These are phyloP conservation scores for Mamestra brassicae DNA, from an alignment of 2,888 invertebrate species.

Conservation along the genomic window DNA sequence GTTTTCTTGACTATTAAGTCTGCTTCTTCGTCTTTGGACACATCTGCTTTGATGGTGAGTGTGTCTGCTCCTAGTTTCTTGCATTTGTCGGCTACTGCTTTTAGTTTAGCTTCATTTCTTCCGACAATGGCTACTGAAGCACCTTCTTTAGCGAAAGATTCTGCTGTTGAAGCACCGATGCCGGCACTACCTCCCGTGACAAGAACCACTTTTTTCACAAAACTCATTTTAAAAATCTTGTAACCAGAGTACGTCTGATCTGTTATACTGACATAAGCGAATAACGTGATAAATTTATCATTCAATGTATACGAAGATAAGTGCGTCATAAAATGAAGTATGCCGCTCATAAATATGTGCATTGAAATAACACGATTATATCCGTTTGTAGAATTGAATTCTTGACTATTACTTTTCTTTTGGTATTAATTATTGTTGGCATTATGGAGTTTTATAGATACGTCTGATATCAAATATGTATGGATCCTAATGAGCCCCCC, in stretches of 20 bases:
- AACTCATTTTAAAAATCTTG: constrained; percentile 67
- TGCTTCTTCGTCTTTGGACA: constrained; percentile 68
- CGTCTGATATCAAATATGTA: not conserved
- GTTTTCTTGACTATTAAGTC: constrained; percentile 65
- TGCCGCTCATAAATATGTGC: not conserved
- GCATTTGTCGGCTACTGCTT: constrained; percentile 66
- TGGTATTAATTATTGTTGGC: not conserved
- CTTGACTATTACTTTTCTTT: not conserved
- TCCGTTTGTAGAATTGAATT: not conserved
- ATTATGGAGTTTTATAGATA: not conserved
- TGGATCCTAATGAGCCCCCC: too few species aligned
- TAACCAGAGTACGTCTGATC: constrained; percentile 21
- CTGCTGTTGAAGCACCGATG: constrained; percentile 76
- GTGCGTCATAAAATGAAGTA: not conserved
- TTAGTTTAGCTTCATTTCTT: constrained; percentile 74
- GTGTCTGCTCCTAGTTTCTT: constrained; percentile 57
- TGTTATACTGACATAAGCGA: not conserved
- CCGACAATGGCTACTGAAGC: constrained; percentile 74
- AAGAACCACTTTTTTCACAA: constrained; percentile 74
- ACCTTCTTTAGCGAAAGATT: constrained; percentile 73
- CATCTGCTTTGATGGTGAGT: constrained; percentile 68
- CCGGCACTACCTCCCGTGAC: constrained; percentile 77
- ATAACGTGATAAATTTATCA: constrained; percentile 19
- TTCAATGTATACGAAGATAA: constrained; percentile 7
- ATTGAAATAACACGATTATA: not conserved